Evolutionary conservation across 2,113 vertebrate species (phyloP), one percentile per base, ranked within the genome.

Genomic region (Tachuris rubrigastra): DNA sequence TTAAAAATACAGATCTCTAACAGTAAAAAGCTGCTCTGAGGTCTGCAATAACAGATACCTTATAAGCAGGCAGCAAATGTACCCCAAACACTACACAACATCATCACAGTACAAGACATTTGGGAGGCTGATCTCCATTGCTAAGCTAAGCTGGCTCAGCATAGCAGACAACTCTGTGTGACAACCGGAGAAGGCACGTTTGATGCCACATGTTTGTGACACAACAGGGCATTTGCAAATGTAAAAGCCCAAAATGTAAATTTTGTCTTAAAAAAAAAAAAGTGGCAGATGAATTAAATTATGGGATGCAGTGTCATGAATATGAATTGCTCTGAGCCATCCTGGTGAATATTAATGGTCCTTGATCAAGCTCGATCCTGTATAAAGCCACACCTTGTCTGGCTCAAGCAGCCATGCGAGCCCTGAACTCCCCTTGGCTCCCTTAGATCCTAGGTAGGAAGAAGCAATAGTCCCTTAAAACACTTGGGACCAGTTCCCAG

Each of bases 291-390:
- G 6, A 93, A 89, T 92, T 78, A 90, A 83, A 85, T 84, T 78
- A 55, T 0, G 1, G 30, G 35, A 58, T 6, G 63, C 50, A 21
- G 10, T 37, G 35, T 68, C 63, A 47, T 55, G 42, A 91, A 85
- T 87, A 69, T 35, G 50, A 89, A 91, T 83, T 66, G 37, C 74
- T 86, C 66, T 91, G 69, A 94, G 77, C 65, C n/a, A 62, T 81
- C 31, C 62, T 82, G 52, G 25, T 72, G 91, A 84, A 80, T 62
- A 52, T 63, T 52, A 73, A 59, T 7, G 12, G 60, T 89, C 39
- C 33, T 80, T 11, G 10, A 71, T 28, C 44, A 65, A 63, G 44
- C 74, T 60, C 1, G 8, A 69, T 35, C 41, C 17, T 14, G 5
- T 24, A 65, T 37, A 68, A 69, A 87, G 71, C 71, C 5, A 3